Evolutionary conservation across 1,140 invertebrate species (phyloP).

Genomic region (Drosophila carrolli): DNA sequence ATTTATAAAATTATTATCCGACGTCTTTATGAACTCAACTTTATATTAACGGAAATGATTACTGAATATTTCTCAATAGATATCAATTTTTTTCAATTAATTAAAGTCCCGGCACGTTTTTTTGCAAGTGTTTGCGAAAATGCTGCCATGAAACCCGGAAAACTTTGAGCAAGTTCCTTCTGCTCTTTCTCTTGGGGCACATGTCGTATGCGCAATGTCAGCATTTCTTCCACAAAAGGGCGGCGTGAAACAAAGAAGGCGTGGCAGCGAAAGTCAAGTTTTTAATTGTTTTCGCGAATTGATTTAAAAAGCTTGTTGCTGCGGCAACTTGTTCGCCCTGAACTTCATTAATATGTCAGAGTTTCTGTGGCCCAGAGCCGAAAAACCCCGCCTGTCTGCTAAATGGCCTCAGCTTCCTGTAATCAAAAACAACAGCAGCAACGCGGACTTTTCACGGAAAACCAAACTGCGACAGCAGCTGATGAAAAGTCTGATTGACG

Average conservation of each 20-base stretch:
- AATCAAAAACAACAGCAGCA: slow-evolving; percentile 49
- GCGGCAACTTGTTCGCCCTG: slow-evolving; percentile 46
- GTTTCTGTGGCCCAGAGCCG: slow-evolving; percentile 16
- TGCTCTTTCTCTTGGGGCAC: slow-evolving; percentile 31
- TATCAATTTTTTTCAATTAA: neutral
- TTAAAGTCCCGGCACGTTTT: neutral
- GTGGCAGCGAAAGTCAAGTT: slow-evolving; percentile 61
- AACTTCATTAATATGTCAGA: slow-evolving; percentile 75
- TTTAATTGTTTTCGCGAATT: slow-evolving; percentile 76
- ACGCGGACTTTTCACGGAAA: slow-evolving; percentile 14
- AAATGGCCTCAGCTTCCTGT: slow-evolving; percentile 56
- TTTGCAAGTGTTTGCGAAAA: slow-evolving; percentile 7
- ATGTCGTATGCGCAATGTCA: slow-evolving; percentile 60
- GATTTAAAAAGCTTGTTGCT: slow-evolving; percentile 68
- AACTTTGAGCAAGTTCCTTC: slow-evolving; percentile 35
- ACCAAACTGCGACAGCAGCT: slow-evolving; percentile 40
- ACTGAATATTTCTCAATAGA: too few relatives aligned
- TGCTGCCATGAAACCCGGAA: slow-evolving; percentile 3
- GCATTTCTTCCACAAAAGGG: slow-evolving; percentile 15
- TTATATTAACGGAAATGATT: too few relatives aligned
- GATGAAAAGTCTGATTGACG: slow-evolving; percentile 56
- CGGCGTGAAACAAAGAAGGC: neutral
- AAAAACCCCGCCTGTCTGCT: slow-evolving; percentile 24
- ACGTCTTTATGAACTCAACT: too few relatives aligned
- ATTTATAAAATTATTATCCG: too few relatives aligned